Percentiles rank a stretch among this genome's conserved stretches.
These are phyloP conservation scores for Pentalonia nigronervosa DNA, from an alignment of 1,140 invertebrate genomes.

Conservation along the genomic window DNA sequence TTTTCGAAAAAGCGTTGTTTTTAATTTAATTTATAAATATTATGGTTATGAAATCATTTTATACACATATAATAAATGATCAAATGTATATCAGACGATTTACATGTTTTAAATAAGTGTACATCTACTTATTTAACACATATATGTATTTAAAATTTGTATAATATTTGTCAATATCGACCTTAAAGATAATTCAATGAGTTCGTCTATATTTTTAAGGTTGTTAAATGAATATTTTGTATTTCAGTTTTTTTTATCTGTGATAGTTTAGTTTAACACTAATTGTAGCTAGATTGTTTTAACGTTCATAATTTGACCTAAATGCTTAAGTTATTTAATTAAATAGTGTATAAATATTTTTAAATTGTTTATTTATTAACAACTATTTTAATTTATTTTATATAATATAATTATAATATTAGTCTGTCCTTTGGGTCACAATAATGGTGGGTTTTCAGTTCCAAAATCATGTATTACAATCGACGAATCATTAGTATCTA, in stretches of 20 bases:
- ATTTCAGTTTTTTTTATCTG: not conserved
- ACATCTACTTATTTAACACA: too few relatives aligned
- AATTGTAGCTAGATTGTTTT: not conserved
- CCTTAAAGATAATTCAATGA: not conserved
- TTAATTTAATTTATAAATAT: too few relatives aligned
- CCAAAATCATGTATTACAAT: conserved; percentile 15
- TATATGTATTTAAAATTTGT: too few relatives aligned
- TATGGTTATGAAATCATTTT: too few relatives aligned
- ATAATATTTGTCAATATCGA: too few relatives aligned
- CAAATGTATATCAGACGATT: too few relatives aligned
- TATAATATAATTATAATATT: not conserved
- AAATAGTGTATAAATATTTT: not conserved
- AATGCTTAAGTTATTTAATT: not conserved
- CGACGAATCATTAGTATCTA: not conserved
- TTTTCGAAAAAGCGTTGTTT: too few relatives aligned
- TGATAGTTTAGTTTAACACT: not conserved
- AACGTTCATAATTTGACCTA: not conserved
- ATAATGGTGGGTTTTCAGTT: not conserved
- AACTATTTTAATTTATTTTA: not conserved
- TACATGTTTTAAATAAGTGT: too few relatives aligned
- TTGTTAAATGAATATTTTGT: too few relatives aligned
- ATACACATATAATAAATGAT: too few relatives aligned
- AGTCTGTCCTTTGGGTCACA: not conserved
- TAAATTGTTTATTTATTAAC: not conserved
- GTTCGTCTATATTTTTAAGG: not conserved